Conservation (phyloP, 2,888 invertebrate genomes). For the Himalopsyche tibetana region DNA sequence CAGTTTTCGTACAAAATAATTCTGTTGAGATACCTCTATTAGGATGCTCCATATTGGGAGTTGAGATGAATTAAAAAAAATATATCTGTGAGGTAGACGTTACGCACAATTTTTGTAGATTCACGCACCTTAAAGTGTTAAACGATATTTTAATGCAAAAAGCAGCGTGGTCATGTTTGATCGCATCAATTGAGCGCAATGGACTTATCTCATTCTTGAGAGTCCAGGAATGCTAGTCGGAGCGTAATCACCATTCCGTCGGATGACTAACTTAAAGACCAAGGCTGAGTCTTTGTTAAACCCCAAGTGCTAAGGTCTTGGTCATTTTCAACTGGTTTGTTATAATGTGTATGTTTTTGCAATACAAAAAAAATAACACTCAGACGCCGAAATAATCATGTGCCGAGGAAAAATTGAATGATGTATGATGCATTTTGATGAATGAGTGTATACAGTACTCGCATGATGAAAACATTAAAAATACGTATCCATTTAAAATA, state of each 20-base stretch:
- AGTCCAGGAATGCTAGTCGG: slow-evolving; percentile 40
- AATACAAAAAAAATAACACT: not conserved
- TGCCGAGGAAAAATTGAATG: not conserved
- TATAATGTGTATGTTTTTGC: slow-evolving; percentile 3
- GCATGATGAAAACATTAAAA: not conserved
- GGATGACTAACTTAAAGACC: slow-evolving; percentile 38
- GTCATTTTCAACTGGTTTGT: slow-evolving; percentile 1
- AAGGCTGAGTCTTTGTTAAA: not conserved
- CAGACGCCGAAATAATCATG: not conserved
- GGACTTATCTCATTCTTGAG: slow-evolving; percentile 39
- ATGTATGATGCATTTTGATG: slow-evolving; percentile 36
- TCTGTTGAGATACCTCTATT: no score
- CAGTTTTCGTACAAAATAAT: no score
- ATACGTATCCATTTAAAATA: not conserved
- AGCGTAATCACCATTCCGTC: slow-evolving; percentile 26
- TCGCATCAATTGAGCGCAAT: slow-evolving; percentile 37
- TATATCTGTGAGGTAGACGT: no score
- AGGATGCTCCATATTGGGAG: no score
- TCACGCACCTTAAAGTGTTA: not conserved
- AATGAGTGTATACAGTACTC: not conserved
- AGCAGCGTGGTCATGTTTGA: slow-evolving; percentile 29
- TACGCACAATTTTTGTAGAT: not conserved
- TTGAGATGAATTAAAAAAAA: no score
- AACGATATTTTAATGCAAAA: slow-evolving; percentile 13
- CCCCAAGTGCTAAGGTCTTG: slow-evolving; percentile 39